Conservation (phyloP, 2,113 vertebrate genomes). For the Andinoacara biseriatus region DNA sequence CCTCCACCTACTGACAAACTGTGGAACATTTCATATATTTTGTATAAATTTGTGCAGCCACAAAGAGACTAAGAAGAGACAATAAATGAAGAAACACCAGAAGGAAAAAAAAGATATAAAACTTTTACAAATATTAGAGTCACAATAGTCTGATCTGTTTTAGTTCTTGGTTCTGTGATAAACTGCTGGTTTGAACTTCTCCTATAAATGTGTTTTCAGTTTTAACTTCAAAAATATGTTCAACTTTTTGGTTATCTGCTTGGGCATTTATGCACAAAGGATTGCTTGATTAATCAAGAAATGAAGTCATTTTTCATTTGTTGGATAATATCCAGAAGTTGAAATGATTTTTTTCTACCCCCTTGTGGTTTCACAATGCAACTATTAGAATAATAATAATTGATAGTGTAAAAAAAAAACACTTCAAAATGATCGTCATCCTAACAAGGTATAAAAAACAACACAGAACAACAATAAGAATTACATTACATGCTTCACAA, state of each 20-base stretch:
- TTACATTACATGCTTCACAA: background rate
- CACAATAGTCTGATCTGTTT: background rate
- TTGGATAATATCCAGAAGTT: background rate
- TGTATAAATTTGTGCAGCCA: background rate
- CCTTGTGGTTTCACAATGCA: background rate
- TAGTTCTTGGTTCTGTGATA: background rate
- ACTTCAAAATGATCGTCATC: no score
- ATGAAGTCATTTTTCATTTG: no score
- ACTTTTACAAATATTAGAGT: background rate
- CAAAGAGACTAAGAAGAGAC: background rate
- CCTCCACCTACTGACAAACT: slow-evolving; percentile 55
- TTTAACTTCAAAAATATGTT: no score
- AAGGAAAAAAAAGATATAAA: background rate
- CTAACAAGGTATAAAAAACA: no score
- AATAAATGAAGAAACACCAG: background rate
- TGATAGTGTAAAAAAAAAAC: background rate
- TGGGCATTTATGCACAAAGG: no score
- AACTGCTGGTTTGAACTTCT: no score
- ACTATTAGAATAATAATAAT: background rate
- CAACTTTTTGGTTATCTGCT: no score
- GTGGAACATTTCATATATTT: slow-evolving; percentile 1
- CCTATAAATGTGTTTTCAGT: no score
- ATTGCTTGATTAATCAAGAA: no score
- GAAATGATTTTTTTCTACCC: background rate
- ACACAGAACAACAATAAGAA: background rate